These are phyloP conservation scores for Toxotes lorentzi DNA, from an alignment of 2,797 vertebrate species.

Conservation along the genomic window DNA sequence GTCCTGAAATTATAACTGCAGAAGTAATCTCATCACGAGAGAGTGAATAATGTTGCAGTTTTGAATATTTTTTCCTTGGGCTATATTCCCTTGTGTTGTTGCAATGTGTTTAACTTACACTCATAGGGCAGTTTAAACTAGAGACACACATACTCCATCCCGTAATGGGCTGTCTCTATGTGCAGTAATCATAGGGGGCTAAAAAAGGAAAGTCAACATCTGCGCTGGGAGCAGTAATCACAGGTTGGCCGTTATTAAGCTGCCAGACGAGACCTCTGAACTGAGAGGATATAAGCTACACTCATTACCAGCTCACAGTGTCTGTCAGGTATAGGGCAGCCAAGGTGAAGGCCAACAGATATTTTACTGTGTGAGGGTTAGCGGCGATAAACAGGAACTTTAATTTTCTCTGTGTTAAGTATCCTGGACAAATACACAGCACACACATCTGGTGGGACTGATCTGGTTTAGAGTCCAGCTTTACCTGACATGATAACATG, in stretches of 20 bases:
- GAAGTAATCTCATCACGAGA: slow-evolving; percentile 30
- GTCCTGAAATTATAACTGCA: slow-evolving; percentile 49
- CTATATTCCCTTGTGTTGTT: slow-evolving; percentile 17
- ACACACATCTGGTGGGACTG: slow-evolving; percentile 31
- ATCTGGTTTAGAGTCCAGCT: slow-evolving; percentile 31
- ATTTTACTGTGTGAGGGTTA: slow-evolving; percentile 1
- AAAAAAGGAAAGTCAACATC: slow-evolving; percentile 83
- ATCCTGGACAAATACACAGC: not conserved
- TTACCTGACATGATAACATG: slow-evolving; percentile 22
- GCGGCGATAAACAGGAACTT: slow-evolving; percentile 29
- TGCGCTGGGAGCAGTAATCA: slow-evolving; percentile 80
- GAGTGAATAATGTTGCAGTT: slow-evolving; percentile 31
- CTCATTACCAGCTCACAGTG: slow-evolving; percentile 57
- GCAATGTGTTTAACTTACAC: slow-evolving; percentile 41
- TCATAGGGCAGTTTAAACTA: slow-evolving; percentile 35
- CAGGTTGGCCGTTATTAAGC: slow-evolving; percentile 82
- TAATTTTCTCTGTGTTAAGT: slow-evolving; percentile 51
- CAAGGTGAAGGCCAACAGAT: slow-evolving; percentile 59
- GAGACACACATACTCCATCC: slow-evolving; percentile 49
- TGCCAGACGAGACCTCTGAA: slow-evolving; percentile 68
- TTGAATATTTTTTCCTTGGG: slow-evolving; percentile 9
- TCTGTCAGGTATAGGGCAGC: slow-evolving; percentile 58
- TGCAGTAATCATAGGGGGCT: slow-evolving; percentile 75
- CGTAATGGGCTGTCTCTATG: slow-evolving; percentile 63
- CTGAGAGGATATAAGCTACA: slow-evolving; percentile 69